Base-by-base conservation (phyloP, 2,888 invertebrate genomes). In the Hanleya hanleyi region DNA sequence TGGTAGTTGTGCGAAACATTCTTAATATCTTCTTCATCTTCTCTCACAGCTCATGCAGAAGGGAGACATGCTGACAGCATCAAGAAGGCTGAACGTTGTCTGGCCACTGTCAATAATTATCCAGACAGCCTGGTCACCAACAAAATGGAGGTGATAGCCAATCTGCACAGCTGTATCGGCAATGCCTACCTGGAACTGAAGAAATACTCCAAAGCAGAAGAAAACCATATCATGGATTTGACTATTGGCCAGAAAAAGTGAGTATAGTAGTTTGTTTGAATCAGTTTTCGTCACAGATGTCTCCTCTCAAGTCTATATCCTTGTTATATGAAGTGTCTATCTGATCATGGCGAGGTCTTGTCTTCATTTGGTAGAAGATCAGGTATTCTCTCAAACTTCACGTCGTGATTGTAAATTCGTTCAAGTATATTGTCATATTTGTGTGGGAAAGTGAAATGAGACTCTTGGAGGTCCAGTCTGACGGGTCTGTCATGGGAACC, bases 111-210 rank as follows among this genome's bases (percentile, higher is more conserved):
- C n/a, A 80, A 86, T 37, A 80, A 77, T 6, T 83, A 83, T 76
- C 68, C 83, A 18, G 85, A 85, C 26, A 82, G 82, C 18, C 79
- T 82, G 18, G 79, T 87, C 18, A 77, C 83, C 35, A 87, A 88
- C 76, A 86, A 85, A 74, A 69, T 80, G 66, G 87, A 88, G 66
- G 84, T 90, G 26, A 70, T 86, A 12, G 86, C 88, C 68, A 88
- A 87, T 73, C 82, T 90, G 5, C 82, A 90, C 80, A 88, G 88
- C 71, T 87, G 85, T 77, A 83, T 90, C 37, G 90, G 90, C 37
- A 90, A 90, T 73, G 87, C 88, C 12, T 81, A 87, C 77, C 81
- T 90, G 32, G 90, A 88, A 74, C 68, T 88, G 80, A 87, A 83
- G 68, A 76, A 84, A 12, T 88, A 85, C 70, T 82, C 84, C 9